Conservation (phyloP, 2,797 vertebrate species). For the Pipistrellus pipistrellus region DNA sequence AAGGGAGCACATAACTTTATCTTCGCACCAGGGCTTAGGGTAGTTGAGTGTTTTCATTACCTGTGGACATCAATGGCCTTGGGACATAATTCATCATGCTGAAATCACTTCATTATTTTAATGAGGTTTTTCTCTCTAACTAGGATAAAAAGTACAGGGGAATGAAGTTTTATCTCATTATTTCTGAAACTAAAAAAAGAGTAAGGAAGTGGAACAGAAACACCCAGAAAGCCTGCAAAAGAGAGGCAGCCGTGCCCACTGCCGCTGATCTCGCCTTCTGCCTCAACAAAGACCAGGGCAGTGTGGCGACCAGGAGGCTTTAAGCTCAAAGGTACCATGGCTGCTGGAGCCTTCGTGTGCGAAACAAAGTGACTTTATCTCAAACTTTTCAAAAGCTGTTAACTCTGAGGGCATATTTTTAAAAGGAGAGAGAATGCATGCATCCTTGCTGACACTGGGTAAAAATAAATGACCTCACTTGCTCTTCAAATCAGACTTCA, state of each 20-base stretch:
- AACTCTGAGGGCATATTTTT: constrained; percentile 49
- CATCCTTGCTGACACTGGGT: constrained; percentile 38
- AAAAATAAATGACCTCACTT: constrained; percentile 65
- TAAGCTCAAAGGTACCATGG: background rate
- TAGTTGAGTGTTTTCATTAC: constrained; percentile 60
- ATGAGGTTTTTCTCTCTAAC: constrained; percentile 77
- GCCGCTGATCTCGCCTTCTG: constrained; percentile 45
- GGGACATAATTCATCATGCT: constrained; percentile 75
- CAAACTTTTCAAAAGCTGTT: constrained; percentile 45
- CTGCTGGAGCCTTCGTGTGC: background rate
- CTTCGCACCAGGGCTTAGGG: constrained; percentile 12
- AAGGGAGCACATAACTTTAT: constrained; percentile 48
- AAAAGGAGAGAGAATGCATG: background rate
- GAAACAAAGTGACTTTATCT: background rate
- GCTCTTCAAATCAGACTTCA: background rate
- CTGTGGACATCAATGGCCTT: constrained; percentile 73
- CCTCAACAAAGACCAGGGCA: constrained; percentile 59
- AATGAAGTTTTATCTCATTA: constrained; percentile 78
- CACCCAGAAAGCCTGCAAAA: background rate
- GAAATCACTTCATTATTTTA: constrained; percentile 85
- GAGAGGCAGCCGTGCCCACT: background rate
- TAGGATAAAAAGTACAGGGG: constrained; percentile 72
- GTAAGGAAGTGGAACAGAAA: background rate
- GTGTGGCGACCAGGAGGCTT: background rate
- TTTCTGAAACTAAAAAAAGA: constrained; percentile 74